Conservation (phyloP, 2,797 vertebrate species). For the Coracias cyanogaster region DNA sequence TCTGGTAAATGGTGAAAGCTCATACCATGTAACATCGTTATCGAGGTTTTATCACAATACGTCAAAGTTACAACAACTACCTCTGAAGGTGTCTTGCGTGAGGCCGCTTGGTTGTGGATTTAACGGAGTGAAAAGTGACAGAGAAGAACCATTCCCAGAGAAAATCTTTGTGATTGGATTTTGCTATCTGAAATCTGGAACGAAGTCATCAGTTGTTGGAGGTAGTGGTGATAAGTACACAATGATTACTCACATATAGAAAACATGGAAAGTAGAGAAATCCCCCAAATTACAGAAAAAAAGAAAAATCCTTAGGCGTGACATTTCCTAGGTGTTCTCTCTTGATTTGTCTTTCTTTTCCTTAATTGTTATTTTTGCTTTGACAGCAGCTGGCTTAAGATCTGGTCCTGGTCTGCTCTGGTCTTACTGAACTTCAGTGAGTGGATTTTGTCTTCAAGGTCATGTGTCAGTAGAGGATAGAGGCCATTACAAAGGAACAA, state of each 20-base stretch:
- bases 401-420: conserved; percentile 31
- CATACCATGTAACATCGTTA: conserved; percentile 43
- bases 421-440: not conserved
- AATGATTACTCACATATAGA: not conserved
- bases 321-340: not conserved
- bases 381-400: conserved; percentile 20
- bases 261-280: not conserved
- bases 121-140: not conserved
- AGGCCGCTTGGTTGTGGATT: not conserved
- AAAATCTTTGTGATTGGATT: conserved; percentile 12
- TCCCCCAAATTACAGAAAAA: not conserved
- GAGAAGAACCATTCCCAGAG: conserved; percentile 10
- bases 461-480: conserved; percentile 24
- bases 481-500: conserved; percentile 50
- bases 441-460: conserved; percentile 47
- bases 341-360: not conserved
- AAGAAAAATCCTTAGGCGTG: not conserved
- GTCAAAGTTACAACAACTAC: not conserved
- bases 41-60: conserved; percentile 31
- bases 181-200: conserved; percentile 32
- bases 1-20: conserved; percentile 62
- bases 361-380: not conserved
- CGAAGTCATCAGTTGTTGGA: conserved; percentile 5
- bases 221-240: conserved; percentile 48
- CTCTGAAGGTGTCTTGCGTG: not conserved